Conservation (phyloP, 2,797 vertebrate species). For the Nyctalus aviator region DNA sequence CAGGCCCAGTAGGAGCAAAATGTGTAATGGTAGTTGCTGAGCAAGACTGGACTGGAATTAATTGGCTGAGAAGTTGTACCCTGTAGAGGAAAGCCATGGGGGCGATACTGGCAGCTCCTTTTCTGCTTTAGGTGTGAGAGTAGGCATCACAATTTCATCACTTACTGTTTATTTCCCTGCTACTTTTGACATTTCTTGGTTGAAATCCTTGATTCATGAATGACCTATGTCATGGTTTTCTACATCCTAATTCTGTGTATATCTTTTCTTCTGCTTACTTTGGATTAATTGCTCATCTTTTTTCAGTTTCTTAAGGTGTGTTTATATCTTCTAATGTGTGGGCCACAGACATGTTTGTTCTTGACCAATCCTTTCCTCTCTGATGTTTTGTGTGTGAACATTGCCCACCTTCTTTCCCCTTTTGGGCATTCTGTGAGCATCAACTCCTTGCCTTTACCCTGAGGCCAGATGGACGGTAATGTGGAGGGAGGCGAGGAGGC, state of each 20-base stretch:
- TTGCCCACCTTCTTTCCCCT: constrained; percentile 57
- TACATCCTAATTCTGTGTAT: constrained; percentile 10
- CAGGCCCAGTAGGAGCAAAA: constrained; percentile 7
- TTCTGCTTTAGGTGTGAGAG: not conserved
- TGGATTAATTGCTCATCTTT: not conserved
- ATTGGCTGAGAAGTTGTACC: constrained; percentile 39
- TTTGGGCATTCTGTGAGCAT: constrained; percentile 58
- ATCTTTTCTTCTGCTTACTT: constrained; percentile 38
- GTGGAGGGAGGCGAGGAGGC: constrained; percentile 64
- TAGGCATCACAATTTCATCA: not conserved
- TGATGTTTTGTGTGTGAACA: constrained; percentile 51
- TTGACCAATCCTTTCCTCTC: not conserved
- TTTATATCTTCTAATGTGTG: constrained; percentile 26
- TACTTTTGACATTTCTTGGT: constrained; percentile 44
- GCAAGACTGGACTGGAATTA: constrained; percentile 59
- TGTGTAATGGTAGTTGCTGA: constrained; percentile 24
- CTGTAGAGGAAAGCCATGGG: not conserved
- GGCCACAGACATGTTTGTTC: constrained; percentile 34
- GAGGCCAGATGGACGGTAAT: constrained; percentile 77
- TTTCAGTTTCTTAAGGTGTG: constrained; percentile 32
- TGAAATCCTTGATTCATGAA: constrained; percentile 39
- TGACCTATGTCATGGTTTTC: not conserved
- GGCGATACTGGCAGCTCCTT: not conserved
- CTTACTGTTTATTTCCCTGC: not conserved
- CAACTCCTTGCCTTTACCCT: constrained; percentile 36